Evolutionary conservation across 2,888 invertebrate genomes (phyloP).

Genomic region (Lobophora halterata): DNA sequence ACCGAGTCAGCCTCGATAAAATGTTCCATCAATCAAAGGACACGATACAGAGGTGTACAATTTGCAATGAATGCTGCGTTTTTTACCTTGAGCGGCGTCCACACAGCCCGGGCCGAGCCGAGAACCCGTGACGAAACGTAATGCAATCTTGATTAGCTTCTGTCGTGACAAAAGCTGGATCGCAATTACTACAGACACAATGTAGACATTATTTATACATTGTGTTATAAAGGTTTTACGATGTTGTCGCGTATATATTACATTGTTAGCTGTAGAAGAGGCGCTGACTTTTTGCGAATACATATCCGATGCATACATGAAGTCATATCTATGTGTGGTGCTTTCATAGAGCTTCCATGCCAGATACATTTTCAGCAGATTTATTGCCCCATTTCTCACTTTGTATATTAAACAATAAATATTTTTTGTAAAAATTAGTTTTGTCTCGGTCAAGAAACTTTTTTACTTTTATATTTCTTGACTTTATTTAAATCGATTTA

Average conservation of each 20-base stretch:
- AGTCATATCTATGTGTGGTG: too few species aligned
- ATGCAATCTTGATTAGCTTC: slow-evolving; percentile 76
- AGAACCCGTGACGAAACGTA: slow-evolving; percentile 64
- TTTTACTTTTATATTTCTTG: too few species aligned
- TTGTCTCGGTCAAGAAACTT: too few species aligned
- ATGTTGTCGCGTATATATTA: slow-evolving; percentile 1
- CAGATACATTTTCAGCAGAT: too few species aligned
- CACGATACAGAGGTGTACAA: slow-evolving; percentile 45
- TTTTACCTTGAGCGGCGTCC: slow-evolving; percentile 45
- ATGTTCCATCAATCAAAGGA: slow-evolving; percentile 58
- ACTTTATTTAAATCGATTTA: too few species aligned
- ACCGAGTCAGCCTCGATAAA: slow-evolving; percentile 35
- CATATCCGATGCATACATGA: too few species aligned
- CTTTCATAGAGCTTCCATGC: too few species aligned
- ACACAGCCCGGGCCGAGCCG: slow-evolving; percentile 29
- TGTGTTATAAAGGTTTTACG: slow-evolving; percentile 28
- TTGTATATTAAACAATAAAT: too few species aligned
- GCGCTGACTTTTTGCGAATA: too few species aligned
- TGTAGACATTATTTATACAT: slow-evolving; percentile 61
- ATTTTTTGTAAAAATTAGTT: too few species aligned
- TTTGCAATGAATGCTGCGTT: slow-evolving; percentile 47
- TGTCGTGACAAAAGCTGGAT: slow-evolving; percentile 44
- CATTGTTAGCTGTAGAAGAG: slow-evolving; percentile 9
- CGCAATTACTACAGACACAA: slow-evolving; percentile 47
- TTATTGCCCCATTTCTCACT: too few species aligned